Base-by-base conservation (phyloP, 1,140 invertebrate genomes). In the Pentalonia nigronervosa region DNA sequence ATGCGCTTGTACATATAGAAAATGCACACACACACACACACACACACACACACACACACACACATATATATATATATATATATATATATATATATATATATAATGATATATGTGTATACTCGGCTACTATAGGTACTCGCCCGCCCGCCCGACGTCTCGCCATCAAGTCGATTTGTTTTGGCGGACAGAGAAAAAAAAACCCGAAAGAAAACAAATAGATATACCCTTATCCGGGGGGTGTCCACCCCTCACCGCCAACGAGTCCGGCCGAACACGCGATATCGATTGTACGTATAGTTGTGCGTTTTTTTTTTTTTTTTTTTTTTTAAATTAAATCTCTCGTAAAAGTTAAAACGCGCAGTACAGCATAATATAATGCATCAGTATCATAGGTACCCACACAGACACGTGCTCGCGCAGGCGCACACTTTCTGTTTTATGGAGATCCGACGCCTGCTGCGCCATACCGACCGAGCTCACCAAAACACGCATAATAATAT, bases 161-260 rank as follows among this genome's bases (percentile, higher is more conserved):
- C 48, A 9, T 84, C 36, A 36, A 53, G 81, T 56, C 91, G 81
- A 93, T 93, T 93, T 45, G 91, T 93, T 93, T 93, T 86, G 34
- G 9, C 21, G 67, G n/a, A 21, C n/a, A 25, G 34, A 50, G n/a
- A 30, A 36, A 50, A 21, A 50, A 88, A 50, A 90, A 53, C n/a
- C n/a, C 30, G 6, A 67, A 67, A 67, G 60, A 67, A 67, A 67
- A 67, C 45, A 25, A 30, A 88, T 48, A 48, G n/a, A 36, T 41
- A 41, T 41, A 41, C 41, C 41, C 41, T 41, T n/a, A n/a, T n/a
- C n/a, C n/a, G n/a, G n/a, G n/a, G n/a, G n/a, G 17, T n/a, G 11
- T 21, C 11, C 11, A n/a, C 60, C 4, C 30, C 30, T n/a, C 60
- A n/a, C 14, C 30, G 1, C n/a, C 60, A 76, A 53, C 21, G 20